Evolutionary conservation across 92 coral and sea anemone genomes (phyloP).

Genomic region (Epizoanthus fatuus): DNA sequence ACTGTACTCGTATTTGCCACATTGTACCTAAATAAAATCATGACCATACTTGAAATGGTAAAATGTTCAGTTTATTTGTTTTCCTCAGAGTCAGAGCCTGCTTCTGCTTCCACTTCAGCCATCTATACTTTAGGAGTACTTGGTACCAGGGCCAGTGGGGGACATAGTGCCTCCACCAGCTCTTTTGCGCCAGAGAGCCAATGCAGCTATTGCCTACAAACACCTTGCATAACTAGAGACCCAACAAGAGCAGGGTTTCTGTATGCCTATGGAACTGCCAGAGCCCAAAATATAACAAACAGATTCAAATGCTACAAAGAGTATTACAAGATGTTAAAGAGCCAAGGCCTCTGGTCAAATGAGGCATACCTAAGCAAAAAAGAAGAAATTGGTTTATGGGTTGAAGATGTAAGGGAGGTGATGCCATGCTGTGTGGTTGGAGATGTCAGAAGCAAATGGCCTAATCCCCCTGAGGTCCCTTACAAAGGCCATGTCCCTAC

Average conservation of each 20-base stretch:
- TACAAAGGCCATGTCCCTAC: slow-evolving; percentile 23
- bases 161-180: background rate
- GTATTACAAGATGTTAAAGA: slow-evolving; percentile 2
- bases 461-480: slow-evolving; percentile 16
- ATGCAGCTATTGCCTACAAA: background rate
- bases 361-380: background rate
- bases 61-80: no score
- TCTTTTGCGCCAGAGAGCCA: no score
- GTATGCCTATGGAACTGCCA: background rate
- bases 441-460: slow-evolving; percentile 5
- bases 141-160: background rate
- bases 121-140: background rate
- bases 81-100: no score
- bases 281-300: slow-evolving; percentile 4
- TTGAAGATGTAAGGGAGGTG: no score
- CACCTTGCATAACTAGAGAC: background rate
- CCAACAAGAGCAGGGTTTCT: background rate
- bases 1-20: no score
- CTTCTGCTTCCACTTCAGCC: no score
- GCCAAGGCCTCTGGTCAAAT: background rate
- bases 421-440: background rate
- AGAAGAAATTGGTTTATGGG: background rate
- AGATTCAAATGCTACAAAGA: background rate
- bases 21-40: no score
- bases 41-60: no score